A percentile compares a stretch with the other conserved stretches of the same genome.
Evolutionary conservation across 2,113 vertebrate species (phyloP).

Genomic region (Mesitornis unicolor): DNA sequence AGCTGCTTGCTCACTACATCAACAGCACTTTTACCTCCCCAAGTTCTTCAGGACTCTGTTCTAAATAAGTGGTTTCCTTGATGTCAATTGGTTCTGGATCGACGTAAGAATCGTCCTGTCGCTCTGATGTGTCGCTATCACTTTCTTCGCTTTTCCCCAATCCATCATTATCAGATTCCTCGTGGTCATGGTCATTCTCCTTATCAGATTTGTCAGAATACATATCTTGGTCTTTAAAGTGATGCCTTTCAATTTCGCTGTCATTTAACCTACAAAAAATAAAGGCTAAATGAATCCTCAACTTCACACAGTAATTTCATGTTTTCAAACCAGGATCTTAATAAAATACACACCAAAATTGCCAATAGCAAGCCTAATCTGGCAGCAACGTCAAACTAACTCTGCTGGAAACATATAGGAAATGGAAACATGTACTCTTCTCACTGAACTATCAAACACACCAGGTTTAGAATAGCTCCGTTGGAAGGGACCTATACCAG

Average conservation of each 20-base stretch:
- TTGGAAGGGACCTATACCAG: not conserved
- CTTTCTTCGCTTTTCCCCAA: constrained; percentile 97
- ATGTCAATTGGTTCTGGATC: constrained; percentile 89
- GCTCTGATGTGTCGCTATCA: constrained; percentile 93
- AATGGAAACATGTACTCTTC: not conserved
- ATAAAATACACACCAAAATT: not conserved
- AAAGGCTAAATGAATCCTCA: not conserved
- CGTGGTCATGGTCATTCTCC: constrained; percentile 91
- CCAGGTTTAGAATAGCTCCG: not conserved
- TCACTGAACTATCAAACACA: not conserved
- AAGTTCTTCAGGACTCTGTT: constrained; percentile 91
- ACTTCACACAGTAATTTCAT: not conserved
- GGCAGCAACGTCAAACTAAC: not conserved
- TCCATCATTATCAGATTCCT: constrained; percentile 93
- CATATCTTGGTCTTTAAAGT: constrained; percentile 92
- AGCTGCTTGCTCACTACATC: not conserved
- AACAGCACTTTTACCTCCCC: constrained; percentile 83
- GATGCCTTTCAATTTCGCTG: constrained; percentile 85
- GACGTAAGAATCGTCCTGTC: constrained; percentile 90
- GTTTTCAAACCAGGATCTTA: not conserved
- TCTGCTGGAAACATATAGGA: not conserved
- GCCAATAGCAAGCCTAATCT: not conserved
- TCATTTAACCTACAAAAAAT: constrained; percentile 84
- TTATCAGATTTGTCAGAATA: constrained; percentile 98
- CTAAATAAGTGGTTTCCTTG: constrained; percentile 87